Evolutionary conservation across 2,888 invertebrate genomes (phyloP).

Genomic region (Rapana venosa): DNA sequence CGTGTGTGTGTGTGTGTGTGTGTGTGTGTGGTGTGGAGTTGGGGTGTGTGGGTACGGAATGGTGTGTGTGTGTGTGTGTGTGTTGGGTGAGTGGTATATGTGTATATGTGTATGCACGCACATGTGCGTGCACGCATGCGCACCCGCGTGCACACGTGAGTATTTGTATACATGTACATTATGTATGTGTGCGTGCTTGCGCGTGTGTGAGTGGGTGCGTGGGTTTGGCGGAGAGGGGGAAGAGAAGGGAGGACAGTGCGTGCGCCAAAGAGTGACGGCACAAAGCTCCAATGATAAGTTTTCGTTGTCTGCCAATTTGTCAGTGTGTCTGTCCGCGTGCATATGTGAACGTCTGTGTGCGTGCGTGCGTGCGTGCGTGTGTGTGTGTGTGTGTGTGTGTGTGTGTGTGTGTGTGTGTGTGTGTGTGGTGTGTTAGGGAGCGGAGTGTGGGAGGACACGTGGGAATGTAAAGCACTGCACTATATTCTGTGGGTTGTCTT

Average conservation of each 20-base stretch:
- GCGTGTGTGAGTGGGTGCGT: background rate
- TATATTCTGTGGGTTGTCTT: too few species aligned
- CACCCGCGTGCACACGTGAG: too few species aligned
- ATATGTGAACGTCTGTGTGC: constrained; percentile 26
- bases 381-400: constrained; percentile 32
- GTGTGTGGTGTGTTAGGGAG: constrained; percentile 8
- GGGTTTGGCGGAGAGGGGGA: background rate
- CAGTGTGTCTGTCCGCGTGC: constrained; percentile 4
- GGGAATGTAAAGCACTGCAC: too few species aligned
- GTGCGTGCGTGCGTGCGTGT: constrained; percentile 22
- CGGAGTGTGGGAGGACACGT: too few species aligned
- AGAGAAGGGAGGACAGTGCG: background rate
- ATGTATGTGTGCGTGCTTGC: background rate
- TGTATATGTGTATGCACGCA: too few species aligned
- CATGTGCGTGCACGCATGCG: too few species aligned
- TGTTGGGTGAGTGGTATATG: too few species aligned
- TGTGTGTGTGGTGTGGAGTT: background rate
- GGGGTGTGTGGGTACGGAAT: background rate
- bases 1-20: background rate
- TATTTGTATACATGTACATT: too few species aligned
- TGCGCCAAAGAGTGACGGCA: background rate
- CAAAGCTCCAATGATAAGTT: too few species aligned
- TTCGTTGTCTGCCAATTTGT: background rate
- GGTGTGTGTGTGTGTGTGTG: background rate
- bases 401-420: constrained; percentile 26